Conservation (phyloP, 2,113 vertebrate species). For the Clinocottus analis region DNA sequence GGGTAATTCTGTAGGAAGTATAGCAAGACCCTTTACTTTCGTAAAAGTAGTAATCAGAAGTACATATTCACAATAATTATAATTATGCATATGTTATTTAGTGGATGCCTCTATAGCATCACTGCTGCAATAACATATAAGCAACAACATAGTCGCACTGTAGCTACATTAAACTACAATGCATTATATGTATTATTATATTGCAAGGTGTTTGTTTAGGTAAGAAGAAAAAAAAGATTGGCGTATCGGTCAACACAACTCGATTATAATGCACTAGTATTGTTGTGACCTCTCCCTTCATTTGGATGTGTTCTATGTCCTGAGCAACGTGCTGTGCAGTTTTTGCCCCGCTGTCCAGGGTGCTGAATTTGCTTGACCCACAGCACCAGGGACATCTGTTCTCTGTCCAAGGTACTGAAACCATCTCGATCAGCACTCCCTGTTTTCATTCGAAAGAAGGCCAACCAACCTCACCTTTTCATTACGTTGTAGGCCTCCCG, state of each 20-base stretch:
- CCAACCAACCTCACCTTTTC: background rate
- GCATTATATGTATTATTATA: background rate
- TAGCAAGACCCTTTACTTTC: background rate
- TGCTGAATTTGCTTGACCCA: conserved; percentile 34
- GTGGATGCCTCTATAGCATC: background rate
- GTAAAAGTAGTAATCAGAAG: background rate
- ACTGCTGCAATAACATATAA: background rate
- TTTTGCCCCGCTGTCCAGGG: conserved; percentile 31
- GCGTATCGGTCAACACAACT: background rate
- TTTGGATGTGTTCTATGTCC: background rate
- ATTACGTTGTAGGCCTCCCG: background rate
- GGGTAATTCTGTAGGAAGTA: background rate
- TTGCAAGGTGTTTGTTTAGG: background rate
- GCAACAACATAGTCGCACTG: background rate
- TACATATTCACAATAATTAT: background rate
- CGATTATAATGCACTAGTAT: background rate
- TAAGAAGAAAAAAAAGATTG: background rate
- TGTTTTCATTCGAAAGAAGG: background rate
- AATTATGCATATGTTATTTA: background rate
- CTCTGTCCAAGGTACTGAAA: conserved; percentile 48
- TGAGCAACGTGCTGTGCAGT: background rate
- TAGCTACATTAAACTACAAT: background rate
- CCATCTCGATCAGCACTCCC: fast-evolving
- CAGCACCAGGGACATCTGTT: background rate
- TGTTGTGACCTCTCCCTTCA: background rate